Evolutionary conservation across 2,113 vertebrate genomes (phyloP).

Genomic region (Oxyura jamaicensis): DNA sequence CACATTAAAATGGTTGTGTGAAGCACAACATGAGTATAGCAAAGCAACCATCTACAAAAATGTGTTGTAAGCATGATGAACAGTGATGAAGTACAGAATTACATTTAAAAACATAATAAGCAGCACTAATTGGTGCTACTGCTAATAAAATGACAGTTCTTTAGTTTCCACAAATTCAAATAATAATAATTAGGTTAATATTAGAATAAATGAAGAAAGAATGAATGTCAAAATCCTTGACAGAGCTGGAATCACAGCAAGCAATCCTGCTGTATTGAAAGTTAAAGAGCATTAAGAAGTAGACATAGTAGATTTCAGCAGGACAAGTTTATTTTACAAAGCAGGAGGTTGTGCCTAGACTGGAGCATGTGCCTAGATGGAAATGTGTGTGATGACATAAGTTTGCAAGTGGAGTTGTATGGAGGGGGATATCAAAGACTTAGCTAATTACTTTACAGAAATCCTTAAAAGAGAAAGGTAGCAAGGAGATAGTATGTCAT

Average conservation of each 20-base stretch:
- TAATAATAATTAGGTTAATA: background rate
- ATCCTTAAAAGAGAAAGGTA: background rate
- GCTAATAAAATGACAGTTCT: background rate
- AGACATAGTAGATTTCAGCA: background rate
- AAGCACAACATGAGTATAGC: background rate
- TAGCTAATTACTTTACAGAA: background rate
- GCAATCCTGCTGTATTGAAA: background rate
- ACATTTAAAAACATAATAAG: background rate
- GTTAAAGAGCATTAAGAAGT: background rate
- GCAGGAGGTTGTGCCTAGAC: background rate
- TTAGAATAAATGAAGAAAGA: background rate
- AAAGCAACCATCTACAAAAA: background rate
- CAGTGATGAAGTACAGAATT: background rate
- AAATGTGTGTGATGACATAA: background rate
- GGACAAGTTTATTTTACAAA: background rate
- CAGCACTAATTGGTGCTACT: background rate
- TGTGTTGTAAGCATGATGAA: rapidly evolving
- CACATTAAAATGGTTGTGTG: background rate
- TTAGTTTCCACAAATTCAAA: background rate
- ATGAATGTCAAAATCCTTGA: background rate
- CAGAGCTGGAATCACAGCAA: background rate
- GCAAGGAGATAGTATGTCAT: background rate
- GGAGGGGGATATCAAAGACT: background rate
- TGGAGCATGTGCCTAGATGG: background rate
- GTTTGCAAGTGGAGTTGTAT: background rate